Evolutionary conservation across 2,113 vertebrate genomes (phyloP), one percentile per base, ranked within the genome.

Genomic region (Mohoua ochrocephala): DNA sequence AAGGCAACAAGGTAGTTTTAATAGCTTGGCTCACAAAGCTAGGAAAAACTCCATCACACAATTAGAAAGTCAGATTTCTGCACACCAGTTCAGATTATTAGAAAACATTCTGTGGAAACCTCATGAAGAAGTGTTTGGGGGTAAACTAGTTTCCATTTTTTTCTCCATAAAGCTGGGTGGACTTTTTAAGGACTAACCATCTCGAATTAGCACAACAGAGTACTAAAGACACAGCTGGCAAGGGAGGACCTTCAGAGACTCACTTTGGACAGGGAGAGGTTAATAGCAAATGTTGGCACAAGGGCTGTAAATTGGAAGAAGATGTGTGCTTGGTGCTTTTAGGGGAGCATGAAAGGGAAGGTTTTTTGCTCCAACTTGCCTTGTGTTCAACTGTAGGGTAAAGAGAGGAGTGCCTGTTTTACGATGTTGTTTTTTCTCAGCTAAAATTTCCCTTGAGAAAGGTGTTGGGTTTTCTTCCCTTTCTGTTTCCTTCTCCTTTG

Each of bases 51-150:
- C 17, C 45, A 85, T 63, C 74, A 83, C 33, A 11, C 18, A 63
- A 61, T 83, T 82, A 76, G 61, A 60, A 93, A 91, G 56, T 63
- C 47, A 73, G 39, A 67, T 82, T 68, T 91, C 79, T 94, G 27
- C 63, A 80, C 3, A 18, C 21, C 28, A 59, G 21, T 67, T 93
- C 35, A 70, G 19, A 41, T 77, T 64, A 70, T 82, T 73, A 77
- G 57, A 69, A 84, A 84, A 92, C 33, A 6, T 11, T 79, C 41
- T 1, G 2, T 41, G 63, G 61, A 86, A 80, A 61, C 16, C 2
- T 86, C 53, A 37, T 23, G 14, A 80, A 71, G 59, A 86, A 9
- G 13, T 65, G 49, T 56, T 57, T 60, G 18, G 11, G 22, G 6
- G 4, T 31, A 54, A 59, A 47, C 19, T 33, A 11, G 1, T 80